Conservation (phyloP, 2,888 invertebrate genomes). For the Epistrophe grossulariae region DNA sequence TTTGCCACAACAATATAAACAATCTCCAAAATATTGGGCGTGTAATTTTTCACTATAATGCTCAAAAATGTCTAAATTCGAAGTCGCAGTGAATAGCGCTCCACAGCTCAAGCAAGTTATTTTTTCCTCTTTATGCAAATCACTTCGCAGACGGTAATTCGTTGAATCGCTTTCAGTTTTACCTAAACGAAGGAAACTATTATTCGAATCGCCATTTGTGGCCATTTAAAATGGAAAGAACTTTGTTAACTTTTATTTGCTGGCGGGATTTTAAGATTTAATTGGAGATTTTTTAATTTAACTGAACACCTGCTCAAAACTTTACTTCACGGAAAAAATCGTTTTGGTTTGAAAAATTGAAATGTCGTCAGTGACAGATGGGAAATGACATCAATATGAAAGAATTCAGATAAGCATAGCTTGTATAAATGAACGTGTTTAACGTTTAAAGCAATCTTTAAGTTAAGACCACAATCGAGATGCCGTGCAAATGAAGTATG, state of each 20-base stretch:
- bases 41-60: conserved; percentile 79
- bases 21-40: conserved; percentile 76
- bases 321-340: conserved; percentile 62
- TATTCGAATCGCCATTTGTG: conserved; percentile 71
- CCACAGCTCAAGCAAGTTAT: conserved; percentile 80
- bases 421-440: conserved; percentile 3
- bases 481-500: no score
- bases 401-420: conserved; percentile 2
- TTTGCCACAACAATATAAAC: conserved; percentile 81
- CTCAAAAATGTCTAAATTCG: conserved; percentile 79
- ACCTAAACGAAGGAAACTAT: conserved; percentile 71
- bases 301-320: conserved; percentile 66
- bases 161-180: conserved; percentile 82
- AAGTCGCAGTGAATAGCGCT: conserved; percentile 77
- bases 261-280: conserved; percentile 31
- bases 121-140: conserved; percentile 77
- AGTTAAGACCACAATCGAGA: no score
- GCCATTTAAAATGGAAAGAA: conserved; percentile 71
- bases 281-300: conserved; percentile 19
- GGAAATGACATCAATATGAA: conserved; percentile 51
- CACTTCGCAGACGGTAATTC: conserved; percentile 79
- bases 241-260: conserved; percentile 3
- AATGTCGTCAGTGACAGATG: conserved; percentile 62
- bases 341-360: conserved; percentile 73
- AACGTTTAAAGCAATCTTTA: background rate